Evolutionary conservation across 2,797 vertebrate species (phyloP).

Genomic region (Chrysolophus pictus): DNA sequence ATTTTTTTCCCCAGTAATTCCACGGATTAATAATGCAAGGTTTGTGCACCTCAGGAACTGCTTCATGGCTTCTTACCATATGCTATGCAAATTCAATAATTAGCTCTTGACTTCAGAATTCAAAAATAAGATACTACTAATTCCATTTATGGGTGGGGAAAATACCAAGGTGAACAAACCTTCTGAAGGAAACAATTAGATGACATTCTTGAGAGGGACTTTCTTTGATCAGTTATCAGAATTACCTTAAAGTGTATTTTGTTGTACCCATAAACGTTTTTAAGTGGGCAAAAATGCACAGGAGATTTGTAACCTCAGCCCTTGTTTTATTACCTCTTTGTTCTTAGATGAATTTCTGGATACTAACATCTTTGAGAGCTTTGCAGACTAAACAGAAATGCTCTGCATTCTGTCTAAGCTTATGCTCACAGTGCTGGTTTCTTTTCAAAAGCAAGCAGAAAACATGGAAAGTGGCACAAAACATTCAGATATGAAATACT

Average conservation of each 20-base stretch:
- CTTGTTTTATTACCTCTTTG: not conserved
- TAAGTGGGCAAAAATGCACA: not conserved
- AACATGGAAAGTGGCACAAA: not conserved
- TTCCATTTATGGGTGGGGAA: not conserved
- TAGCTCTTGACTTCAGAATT: slow-evolving; percentile 38
- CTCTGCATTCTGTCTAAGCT: not conserved
- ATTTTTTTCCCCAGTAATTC: slow-evolving; percentile 57
- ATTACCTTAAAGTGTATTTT: not conserved
- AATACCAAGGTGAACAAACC: not conserved
- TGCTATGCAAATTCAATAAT: slow-evolving; percentile 49
- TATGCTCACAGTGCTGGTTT: not conserved
- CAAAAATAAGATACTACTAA: slow-evolving; percentile 15
- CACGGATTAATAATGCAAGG: slow-evolving; percentile 42
- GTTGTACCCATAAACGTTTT: not conserved
- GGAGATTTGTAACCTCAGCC: not conserved
- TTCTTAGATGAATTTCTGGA: not conserved
- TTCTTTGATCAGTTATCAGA: not conserved
- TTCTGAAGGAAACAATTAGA: not conserved
- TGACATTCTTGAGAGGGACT: fast-evolving
- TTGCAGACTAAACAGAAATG: not conserved
- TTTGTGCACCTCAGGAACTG: slow-evolving; percentile 62
- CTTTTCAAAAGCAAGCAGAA: slow-evolving; percentile 1
- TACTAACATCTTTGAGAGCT: not conserved
- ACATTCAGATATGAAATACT: not conserved
- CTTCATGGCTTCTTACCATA: slow-evolving; percentile 44